These are phyloP conservation scores for Papilio demoleus DNA, from an alignment of 2,888 invertebrate genomes.

Conservation along the genomic window DNA sequence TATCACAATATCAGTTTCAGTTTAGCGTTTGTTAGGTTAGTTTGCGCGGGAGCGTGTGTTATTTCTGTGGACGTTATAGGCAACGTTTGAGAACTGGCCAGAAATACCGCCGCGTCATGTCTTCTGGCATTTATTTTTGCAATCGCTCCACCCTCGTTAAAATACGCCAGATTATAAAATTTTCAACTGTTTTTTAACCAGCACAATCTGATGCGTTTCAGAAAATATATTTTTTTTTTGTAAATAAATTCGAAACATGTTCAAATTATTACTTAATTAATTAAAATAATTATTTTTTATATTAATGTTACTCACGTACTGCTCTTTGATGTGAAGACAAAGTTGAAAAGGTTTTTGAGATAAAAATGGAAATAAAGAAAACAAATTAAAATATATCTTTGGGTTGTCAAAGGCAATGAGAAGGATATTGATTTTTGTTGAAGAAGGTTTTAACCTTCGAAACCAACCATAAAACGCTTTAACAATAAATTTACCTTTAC, in stretches of 20 bases:
- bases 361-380: no score
- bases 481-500: no score
- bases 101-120: constrained; percentile 60
- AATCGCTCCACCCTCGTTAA: constrained; percentile 47
- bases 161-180: constrained; percentile 47
- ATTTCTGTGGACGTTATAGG: constrained; percentile 70
- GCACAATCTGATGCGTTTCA: neutral
- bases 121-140: constrained; percentile 62
- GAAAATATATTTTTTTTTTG: neutral
- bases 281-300: no score
- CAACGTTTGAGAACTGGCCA: constrained; percentile 69
- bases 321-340: no score
- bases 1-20: constrained; percentile 25
- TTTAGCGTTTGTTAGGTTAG: constrained; percentile 44
- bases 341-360: no score
- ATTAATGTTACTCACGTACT: no score
- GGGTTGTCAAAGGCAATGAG: no score
- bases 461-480: no score
- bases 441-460: no score
- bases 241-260: neutral
- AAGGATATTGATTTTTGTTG: no score
- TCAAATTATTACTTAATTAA: neutral
- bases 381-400: no score
- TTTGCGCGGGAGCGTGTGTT: constrained; percentile 47
- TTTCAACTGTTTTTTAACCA: constrained; percentile 49